Evolutionary conservation across 2,888 invertebrate species (phyloP).

Genomic region (Tinea pellionella): DNA sequence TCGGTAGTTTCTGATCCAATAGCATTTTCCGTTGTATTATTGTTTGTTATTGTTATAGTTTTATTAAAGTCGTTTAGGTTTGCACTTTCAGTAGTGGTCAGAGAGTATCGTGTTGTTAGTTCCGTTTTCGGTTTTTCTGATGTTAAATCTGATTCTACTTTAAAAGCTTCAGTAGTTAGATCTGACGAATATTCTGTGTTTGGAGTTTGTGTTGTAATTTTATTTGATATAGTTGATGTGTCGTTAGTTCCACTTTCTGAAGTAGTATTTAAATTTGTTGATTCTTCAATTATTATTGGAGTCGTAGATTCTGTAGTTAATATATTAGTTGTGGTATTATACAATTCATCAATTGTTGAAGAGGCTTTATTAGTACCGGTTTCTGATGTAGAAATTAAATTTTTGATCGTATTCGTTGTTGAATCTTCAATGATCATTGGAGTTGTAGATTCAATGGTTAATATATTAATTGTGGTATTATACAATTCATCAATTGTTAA

Average conservation of each 20-base stretch:
- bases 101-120: no score
- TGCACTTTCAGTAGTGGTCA: no score
- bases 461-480: not conserved
- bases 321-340: not conserved
- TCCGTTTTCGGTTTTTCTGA: not conserved
- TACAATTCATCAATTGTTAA: no score
- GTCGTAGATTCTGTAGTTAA: not conserved
- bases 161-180: not conserved
- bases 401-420: not conserved
- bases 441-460: not conserved
- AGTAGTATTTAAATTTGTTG: not conserved
- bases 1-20: not conserved
- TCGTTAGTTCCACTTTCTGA: no score
- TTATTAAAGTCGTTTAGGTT: not conserved
- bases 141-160: not conserved
- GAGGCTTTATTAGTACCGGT: no score
- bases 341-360: no score
- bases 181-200: no score
- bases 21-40: not conserved
- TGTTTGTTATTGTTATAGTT: not conserved
- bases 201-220: no score
- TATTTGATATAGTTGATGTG: no score
- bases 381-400: not conserved
- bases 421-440: not conserved
- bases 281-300: no score